phyloP scores from a whole-genome alignment of 2,797 vertebrate genomes.

The Enteromius paludinosus region DNA sequence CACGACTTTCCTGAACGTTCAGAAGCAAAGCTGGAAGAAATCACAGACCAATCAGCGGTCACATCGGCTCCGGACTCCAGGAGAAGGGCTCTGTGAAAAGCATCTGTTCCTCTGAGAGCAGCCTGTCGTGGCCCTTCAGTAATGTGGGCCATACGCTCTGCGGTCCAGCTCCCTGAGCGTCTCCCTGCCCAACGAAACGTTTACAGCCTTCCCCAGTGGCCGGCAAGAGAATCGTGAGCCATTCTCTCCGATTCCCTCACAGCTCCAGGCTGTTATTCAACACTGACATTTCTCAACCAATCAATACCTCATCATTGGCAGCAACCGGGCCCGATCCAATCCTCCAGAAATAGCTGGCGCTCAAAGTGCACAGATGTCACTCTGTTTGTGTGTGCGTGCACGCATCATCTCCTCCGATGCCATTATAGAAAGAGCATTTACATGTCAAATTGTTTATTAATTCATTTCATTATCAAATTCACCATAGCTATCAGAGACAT shows the following conservation, averaged over 20 bases:
- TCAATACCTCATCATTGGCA: conserved; percentile 82
- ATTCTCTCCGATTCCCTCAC: conserved; percentile 50
- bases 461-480: conserved; percentile 61
- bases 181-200: conserved; percentile 27
- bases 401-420: conserved; percentile 48
- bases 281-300: conserved; percentile 77
- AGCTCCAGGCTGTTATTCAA: conserved; percentile 67
- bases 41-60: conserved; percentile 27
- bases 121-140: conserved; percentile 48
- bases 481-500: conserved; percentile 58
- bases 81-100: conserved; percentile 21
- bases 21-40: conserved; percentile 36
- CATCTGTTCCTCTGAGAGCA: conserved; percentile 31
- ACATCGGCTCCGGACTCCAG: conserved; percentile 14
- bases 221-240: conserved; percentile 15
- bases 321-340: conserved; percentile 74
- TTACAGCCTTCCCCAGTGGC: conserved; percentile 66
- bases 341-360: conserved; percentile 68
- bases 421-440: conserved; percentile 54
- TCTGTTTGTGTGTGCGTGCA: conserved; percentile 40
- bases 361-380: conserved; percentile 62
- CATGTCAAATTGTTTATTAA: conserved; percentile 64
- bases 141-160: conserved; percentile 32
- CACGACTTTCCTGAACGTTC: conserved; percentile 26
- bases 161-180: neutral